A percentile compares a stretch with the other conserved stretches of the same genome.
These are phyloP conservation scores for Beaufortia kweichowensis DNA, from an alignment of 2,113 vertebrate species.

Conservation along the genomic window DNA sequence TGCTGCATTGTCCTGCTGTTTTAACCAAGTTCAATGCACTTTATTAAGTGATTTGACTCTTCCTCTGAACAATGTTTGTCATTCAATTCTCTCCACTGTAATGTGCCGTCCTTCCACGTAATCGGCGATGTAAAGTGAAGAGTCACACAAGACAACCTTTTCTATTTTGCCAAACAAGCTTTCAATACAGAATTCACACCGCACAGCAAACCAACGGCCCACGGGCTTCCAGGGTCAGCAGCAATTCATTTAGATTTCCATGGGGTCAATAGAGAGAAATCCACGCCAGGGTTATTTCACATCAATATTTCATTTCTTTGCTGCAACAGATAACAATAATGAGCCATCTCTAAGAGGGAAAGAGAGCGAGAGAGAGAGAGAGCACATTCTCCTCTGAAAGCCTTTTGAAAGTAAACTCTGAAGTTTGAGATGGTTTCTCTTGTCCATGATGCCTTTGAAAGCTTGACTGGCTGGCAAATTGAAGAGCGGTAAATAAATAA, in stretches of 20 bases:
- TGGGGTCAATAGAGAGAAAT: constrained; percentile 67
- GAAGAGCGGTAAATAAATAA: constrained; percentile 79
- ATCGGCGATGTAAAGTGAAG: constrained; percentile 46
- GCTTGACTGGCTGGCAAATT: constrained; percentile 68
- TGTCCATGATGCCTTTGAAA: constrained; percentile 76
- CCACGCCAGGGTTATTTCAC: constrained; percentile 69
- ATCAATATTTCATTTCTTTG: constrained; percentile 73
- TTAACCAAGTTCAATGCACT: constrained; percentile 2
- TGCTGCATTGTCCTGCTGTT: not conserved
- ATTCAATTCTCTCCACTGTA: constrained; percentile 6
- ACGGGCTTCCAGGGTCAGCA: constrained; percentile 42
- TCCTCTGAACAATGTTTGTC: constrained; percentile 24
- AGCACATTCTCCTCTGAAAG: constrained; percentile 62
- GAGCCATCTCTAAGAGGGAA: constrained; percentile 67
- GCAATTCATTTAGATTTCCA: constrained; percentile 67
- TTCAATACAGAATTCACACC: constrained; percentile 49
- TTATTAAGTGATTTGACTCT: constrained; percentile 12
- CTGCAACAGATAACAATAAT: constrained; percentile 70
- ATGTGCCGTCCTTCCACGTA: constrained; percentile 30
- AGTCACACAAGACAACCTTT: constrained; percentile 50
- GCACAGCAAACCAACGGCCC: constrained; percentile 53
- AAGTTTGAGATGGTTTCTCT: constrained; percentile 71
- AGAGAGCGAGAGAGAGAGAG: constrained; percentile 53
- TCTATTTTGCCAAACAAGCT: constrained; percentile 33
- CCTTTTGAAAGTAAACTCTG: constrained; percentile 75